phyloP scores from a whole-genome alignment of 2,797 vertebrate species.

The Rhinophrynus dorsalis region DNA sequence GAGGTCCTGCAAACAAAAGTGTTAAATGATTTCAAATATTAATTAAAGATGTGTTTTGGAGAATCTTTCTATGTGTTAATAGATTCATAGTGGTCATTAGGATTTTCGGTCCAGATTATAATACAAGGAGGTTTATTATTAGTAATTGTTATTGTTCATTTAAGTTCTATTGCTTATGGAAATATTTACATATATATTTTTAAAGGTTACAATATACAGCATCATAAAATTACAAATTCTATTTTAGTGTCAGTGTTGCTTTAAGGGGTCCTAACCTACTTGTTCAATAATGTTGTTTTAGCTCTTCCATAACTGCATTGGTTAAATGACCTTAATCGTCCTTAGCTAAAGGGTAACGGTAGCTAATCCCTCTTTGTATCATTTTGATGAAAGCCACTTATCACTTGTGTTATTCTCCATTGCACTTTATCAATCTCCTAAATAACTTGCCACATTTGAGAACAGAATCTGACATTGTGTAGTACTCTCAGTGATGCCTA shows the following conservation, averaged over 20 bases:
- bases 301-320: not conserved
- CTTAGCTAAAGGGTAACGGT: slow-evolving; percentile 31
- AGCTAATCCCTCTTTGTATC: slow-evolving; percentile 32
- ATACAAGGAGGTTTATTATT: no score
- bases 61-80: no score
- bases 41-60: no score
- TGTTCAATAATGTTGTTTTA: not conserved
- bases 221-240: not conserved
- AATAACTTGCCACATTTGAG: slow-evolving; percentile 44
- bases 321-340: slow-evolving; percentile 29
- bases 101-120: no score
- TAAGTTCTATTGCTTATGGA: no score
- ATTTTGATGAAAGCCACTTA: slow-evolving; percentile 38
- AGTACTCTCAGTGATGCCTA: slow-evolving; percentile 29
- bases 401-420: slow-evolving; percentile 35
- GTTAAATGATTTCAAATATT: no score
- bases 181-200: no score
- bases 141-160: no score
- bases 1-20: no score
- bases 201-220: no score
- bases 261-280: not conserved
- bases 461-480: slow-evolving; percentile 29
- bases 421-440: slow-evolving; percentile 41
- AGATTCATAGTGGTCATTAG: no score
- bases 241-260: not conserved